phyloP scores from a whole-genome alignment of 2,888 invertebrate genomes.

The Willowsia nigromaculata region DNA sequence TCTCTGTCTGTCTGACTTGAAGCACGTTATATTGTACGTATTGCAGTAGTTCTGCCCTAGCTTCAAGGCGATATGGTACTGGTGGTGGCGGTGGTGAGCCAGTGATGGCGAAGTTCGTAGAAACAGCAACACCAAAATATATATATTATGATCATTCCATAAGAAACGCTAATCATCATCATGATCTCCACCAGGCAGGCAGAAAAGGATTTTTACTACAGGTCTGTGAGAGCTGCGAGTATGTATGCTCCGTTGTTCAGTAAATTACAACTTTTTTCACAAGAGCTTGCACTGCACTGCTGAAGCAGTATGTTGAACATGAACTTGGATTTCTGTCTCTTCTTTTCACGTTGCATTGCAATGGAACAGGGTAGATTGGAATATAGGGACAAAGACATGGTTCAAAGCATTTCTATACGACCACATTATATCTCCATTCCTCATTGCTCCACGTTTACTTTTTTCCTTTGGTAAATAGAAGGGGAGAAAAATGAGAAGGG shows the following conservation, averaged over 20 bases:
- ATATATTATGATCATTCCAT: not conserved
- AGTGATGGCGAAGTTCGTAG: not conserved
- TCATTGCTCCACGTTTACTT: no score
- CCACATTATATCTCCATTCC: no score
- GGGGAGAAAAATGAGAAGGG: no score
- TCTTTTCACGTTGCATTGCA: not conserved
- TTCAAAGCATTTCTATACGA: no score
- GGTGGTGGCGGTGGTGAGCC: not conserved
- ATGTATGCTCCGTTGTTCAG: not conserved
- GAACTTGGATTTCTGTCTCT: constrained; percentile 15
- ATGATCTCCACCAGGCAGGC: not conserved
- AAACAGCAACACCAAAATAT: not conserved
- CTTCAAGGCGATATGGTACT: not conserved
- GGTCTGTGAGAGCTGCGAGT: not conserved
- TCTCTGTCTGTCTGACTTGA: not conserved
- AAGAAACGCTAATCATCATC: not conserved
- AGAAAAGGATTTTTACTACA: not conserved
- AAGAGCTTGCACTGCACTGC: not conserved
- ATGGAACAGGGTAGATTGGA: constrained; percentile 24
- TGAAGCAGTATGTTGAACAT: not conserved
- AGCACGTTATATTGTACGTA: not conserved
- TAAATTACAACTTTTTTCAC: not conserved
- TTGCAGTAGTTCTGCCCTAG: not conserved
- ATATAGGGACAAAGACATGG: no score
- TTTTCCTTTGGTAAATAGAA: no score